Evolutionary conservation across 2,113 vertebrate species (phyloP).

Genomic region (rat (Rattus norvegicus)): DNA sequence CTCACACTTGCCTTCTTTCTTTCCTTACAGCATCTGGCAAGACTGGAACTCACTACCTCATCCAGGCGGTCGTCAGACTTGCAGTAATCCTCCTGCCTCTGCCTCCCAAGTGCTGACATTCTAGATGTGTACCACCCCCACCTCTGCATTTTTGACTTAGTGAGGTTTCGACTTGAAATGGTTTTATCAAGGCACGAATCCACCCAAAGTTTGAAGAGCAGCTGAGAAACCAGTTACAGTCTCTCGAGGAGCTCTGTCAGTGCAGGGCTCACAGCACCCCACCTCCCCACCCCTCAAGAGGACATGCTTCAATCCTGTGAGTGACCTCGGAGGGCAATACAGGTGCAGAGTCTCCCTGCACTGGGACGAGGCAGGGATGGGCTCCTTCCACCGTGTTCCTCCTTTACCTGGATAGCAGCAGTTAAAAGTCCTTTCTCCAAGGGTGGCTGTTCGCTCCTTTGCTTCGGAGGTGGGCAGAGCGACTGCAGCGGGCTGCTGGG

Average conservation of each 20-base stretch:
- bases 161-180: not conserved
- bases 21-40: not conserved
- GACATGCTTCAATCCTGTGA: not conserved
- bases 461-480: slow-evolving; percentile 85
- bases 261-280: not conserved
- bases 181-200: no score
- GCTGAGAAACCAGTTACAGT: not conserved
- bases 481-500: slow-evolving; percentile 68
- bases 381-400: rapidly evolving
- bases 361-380: rapidly evolving
- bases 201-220: not conserved
- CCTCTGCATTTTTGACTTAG: not conserved
- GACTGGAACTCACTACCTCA: not conserved
- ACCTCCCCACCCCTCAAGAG: not conserved
- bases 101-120: not conserved
- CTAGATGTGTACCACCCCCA: not conserved
- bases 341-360: rapidly evolving
- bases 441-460: slow-evolving; percentile 87
- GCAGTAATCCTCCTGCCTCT: not conserved
- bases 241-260: rapidly evolving
- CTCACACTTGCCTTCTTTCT: not conserved
- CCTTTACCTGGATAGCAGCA: slow-evolving; percentile 94
- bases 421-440: slow-evolving; percentile 93
- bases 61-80: not conserved
- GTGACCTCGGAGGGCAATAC: rapidly evolving